Conservation (phyloP, 2,113 vertebrate species). For the Danionella cerebrum region DNA sequence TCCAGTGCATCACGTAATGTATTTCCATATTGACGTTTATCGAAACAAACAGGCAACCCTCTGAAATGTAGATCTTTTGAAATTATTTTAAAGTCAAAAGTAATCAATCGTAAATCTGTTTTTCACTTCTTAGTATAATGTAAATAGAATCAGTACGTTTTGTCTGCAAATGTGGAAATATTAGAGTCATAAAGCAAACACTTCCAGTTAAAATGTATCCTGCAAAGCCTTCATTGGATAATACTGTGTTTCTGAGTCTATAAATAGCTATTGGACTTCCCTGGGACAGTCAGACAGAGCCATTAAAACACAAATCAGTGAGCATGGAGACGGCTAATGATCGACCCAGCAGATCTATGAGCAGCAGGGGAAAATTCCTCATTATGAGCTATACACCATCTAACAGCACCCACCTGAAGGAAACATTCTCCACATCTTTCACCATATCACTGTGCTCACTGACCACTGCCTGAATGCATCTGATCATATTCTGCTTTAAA, state of each 20-base stretch:
- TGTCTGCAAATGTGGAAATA: background rate
- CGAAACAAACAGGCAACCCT: no score
- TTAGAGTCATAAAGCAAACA: background rate
- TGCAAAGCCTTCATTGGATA: background rate
- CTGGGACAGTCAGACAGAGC: conserved; percentile 38
- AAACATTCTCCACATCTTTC: conserved; percentile 5
- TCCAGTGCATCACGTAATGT: no score
- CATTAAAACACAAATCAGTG: conserved; percentile 42
- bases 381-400: conserved; percentile 29
- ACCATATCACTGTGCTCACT: background rate
- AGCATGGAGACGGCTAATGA: conserved; percentile 31
- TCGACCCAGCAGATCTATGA: conserved; percentile 39
- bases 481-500: background rate
- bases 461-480: background rate
- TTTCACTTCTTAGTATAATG: no score
- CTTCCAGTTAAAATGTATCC: background rate
- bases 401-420: conserved; percentile 11
- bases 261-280: conserved; percentile 36
- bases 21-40: no score
- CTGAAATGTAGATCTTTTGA: background rate
- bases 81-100: no score
- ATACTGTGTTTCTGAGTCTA: conserved; percentile 6
- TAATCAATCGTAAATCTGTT: no score
- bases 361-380: conserved; percentile 41
- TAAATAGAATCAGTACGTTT: background rate